phyloP scores from a whole-genome alignment of 2,888 invertebrate species.

The Stratiomys singularior region DNA sequence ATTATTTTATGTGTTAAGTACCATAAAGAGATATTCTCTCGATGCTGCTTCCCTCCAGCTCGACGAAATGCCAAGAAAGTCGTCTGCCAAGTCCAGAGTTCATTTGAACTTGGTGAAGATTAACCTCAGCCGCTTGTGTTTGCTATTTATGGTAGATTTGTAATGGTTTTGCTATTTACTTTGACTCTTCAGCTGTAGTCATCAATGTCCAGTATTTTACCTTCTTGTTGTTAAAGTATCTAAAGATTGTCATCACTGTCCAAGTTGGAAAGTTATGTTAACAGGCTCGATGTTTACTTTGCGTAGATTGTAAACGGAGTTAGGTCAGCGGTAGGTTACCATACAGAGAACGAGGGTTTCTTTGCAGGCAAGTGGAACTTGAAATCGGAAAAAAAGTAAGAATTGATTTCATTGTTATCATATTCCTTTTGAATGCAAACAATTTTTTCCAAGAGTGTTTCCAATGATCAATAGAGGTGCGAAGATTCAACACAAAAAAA shows the following conservation, averaged over 20 bases:
- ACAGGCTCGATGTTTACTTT: neutral
- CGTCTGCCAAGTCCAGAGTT: slow-evolving; percentile 14
- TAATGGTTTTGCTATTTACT: slow-evolving; percentile 43
- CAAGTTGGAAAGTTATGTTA: neutral
- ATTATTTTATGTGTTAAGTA: slow-evolving; percentile 50
- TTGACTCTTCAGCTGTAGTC: slow-evolving; percentile 27
- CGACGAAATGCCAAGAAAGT: neutral
- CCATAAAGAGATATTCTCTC: slow-evolving; percentile 44
- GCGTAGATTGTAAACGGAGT: neutral
- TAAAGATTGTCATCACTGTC: slow-evolving; percentile 3
- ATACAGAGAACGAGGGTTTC: neutral
- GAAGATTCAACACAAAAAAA: no score
- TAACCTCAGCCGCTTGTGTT: slow-evolving; percentile 43
- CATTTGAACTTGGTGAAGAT: slow-evolving; percentile 12
- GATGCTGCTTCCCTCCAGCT: slow-evolving; percentile 10
- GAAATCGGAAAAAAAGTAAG: no score
- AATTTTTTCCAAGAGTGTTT: no score
- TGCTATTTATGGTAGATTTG: slow-evolving; percentile 48
- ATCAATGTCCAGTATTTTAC: slow-evolving; percentile 4
- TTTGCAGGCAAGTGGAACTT: no score
- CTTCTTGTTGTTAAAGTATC: neutral
- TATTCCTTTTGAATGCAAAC: no score
- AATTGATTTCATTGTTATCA: no score
- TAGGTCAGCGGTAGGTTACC: slow-evolving; percentile 34
- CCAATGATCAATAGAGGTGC: no score